Conservation (phyloP, 2,888 invertebrate species). For the Crocallis elinguaria region DNA sequence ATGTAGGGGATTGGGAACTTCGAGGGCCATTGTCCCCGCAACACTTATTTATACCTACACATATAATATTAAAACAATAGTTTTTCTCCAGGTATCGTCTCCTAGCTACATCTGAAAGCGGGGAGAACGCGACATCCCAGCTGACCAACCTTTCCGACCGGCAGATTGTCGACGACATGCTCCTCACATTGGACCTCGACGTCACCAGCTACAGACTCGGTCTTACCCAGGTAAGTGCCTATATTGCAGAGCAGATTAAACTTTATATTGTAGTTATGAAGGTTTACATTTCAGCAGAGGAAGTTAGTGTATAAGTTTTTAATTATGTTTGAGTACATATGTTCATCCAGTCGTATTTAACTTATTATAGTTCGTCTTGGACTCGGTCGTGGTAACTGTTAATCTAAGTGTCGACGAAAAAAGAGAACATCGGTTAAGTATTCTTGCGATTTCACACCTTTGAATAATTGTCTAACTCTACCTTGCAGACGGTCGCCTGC, state of each 20-base stretch:
- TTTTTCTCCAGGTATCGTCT: slow-evolving; percentile 75
- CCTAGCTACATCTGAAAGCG: slow-evolving; percentile 73
- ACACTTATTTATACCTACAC: no score
- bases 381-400: no score
- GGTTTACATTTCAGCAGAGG: not conserved
- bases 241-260: not conserved
- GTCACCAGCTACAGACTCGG: slow-evolving; percentile 94
- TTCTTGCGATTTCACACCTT: no score
- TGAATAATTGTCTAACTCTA: no score
- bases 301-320: not conserved
- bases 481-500: no score
- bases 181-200: slow-evolving; percentile 93
- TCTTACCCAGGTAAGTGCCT: slow-evolving; percentile 92
- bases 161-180: slow-evolving; percentile 92
- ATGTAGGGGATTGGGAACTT: no score
- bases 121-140: slow-evolving; percentile 50
- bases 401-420: no score
- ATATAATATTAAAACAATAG: not conserved
- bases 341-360: no score
- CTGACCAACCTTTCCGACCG: slow-evolving; percentile 79
- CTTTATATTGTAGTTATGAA: not conserved
- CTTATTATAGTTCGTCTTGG: no score
- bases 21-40: no score
- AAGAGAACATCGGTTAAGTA: no score
- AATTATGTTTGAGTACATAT: not conserved